phyloP scores from a whole-genome alignment of 2,888 invertebrate genomes.

The Fabriciana adippe region DNA sequence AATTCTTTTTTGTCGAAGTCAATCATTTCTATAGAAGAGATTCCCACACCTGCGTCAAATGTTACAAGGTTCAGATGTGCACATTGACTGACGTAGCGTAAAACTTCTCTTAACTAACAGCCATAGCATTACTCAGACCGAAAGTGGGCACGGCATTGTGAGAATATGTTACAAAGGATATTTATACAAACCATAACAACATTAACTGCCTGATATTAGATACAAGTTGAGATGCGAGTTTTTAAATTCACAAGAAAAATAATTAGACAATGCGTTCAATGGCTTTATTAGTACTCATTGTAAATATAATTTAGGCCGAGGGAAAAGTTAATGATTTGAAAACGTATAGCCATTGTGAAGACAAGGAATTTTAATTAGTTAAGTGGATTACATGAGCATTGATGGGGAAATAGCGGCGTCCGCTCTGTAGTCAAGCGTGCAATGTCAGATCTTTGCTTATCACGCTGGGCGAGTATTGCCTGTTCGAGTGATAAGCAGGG shows the following conservation, averaged over 20 bases:
- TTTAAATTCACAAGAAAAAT: conserved; percentile 14
- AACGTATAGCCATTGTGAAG: conserved; percentile 60
- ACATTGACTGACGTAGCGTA: too few relatives aligned
- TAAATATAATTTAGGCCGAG: conserved; percentile 23
- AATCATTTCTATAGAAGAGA: neutral
- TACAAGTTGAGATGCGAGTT: neutral
- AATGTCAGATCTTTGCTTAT: too few relatives aligned
- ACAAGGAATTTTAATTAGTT: conserved; percentile 70
- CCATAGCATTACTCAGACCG: too few relatives aligned
- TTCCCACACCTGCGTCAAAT: too few relatives aligned
- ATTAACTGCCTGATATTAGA: neutral
- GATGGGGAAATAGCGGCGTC: conserved; percentile 4
- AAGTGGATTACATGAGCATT: conserved; percentile 59
- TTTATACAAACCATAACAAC: too few relatives aligned
- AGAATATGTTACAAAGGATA: neutral
- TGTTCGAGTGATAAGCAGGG: too few relatives aligned
- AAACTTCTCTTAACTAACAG: too few relatives aligned
- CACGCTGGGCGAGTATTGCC: too few relatives aligned
- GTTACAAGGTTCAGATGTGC: too few relatives aligned
- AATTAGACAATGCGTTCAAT: conserved; percentile 22
- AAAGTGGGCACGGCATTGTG: neutral
- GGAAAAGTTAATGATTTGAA: conserved; percentile 52
- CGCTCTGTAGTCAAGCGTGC: neutral
- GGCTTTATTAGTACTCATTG: conserved; percentile 6
- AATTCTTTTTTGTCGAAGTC: neutral